Base-by-base conservation (phyloP, 2,888 invertebrate genomes). In the Rugalucina vietnamica region DNA sequence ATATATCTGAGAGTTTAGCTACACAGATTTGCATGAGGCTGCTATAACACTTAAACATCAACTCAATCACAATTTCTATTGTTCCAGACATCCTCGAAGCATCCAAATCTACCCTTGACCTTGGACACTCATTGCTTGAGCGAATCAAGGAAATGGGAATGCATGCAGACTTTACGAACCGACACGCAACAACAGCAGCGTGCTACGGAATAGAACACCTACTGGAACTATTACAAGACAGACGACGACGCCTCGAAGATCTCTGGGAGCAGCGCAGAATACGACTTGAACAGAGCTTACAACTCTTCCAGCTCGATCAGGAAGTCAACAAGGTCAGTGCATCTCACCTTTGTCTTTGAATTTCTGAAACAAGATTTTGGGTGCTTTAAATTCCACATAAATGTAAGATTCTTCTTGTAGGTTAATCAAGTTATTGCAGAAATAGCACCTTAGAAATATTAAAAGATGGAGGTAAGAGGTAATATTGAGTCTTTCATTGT, bases 31-130 rank as follows among this genome's bases (percentile, higher is more conserved):
- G n/a, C n/a, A n/a, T n/a, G n/a, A n/a, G n/a, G n/a, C n/a, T n/a
- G n/a, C n/a, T n/a, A n/a, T n/a, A n/a, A n/a, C n/a, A n/a, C n/a
- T n/a, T n/a, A n/a, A n/a, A n/a, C n/a, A n/a, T n/a, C n/a, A n/a
- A n/a, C n/a, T n/a, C n/a, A n/a, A n/a, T n/a, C n/a, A n/a, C n/a
- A n/a, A n/a, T n/a, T 29, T 50, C 36, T 54, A 34, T 34, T 76
- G 54, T 82, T 90, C 10, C 89, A 95, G 95, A 94, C 84, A 96
- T 98, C 94, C 95, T 98, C 81, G 97, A 97, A 89, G 96, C 97
- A 8, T 96, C 98, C 1, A 97, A 97, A 96, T 96, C 96, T n/a
- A 97, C 98, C 1, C 95, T 98, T 73, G 97, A 97, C 93, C 96
- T 97, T 88, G 98, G 98, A 73, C 97, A 97, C 93, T 96, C 96